Base-by-base conservation (phyloP, 2,888 invertebrate genomes). In the Eledona agricola region DNA sequence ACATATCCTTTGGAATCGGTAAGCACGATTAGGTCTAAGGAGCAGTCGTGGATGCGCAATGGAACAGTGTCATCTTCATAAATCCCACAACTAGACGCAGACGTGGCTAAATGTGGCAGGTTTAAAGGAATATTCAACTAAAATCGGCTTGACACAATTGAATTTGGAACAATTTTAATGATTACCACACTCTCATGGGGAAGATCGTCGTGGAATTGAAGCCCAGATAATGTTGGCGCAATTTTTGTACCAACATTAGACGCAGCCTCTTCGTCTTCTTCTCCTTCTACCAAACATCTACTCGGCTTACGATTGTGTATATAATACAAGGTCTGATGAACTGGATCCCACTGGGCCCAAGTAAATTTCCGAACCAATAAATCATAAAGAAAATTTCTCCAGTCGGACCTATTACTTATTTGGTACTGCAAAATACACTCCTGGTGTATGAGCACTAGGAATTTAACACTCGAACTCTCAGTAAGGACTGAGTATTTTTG, bases 321-420 rank as follows among this genome's bases (percentile, higher is more conserved):
- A 73, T 91, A 91, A 74, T 90, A 92, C 0, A 93, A 76, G 5
- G 89, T 88, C 80, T 93, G 84, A 75, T 88, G 84, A 5, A 80
- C 77, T 52, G 88, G 83, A 70, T 92, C 90, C 92, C 92, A 93
- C 65, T 93, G 93, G 0, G 90, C 90, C 92, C 92, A 93, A 20
- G 87, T 85, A 67, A 91, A 92, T 26, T 83, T 83, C 67, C 84
- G 84, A 1, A 89, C 88, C 15, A 83, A 66, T 1, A 72, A 69
- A 59, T 83, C 82, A 2, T 57, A 61, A 20, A 12, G 34, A 7
- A 69, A 55, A 43, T 50, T 59, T 4, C 12, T 45, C 6, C 59
- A 38, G n/a, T 60, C 46, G 4, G 22, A 11, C 3, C 22, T 20
- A 13, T 55, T 47, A 13, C 43, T 71, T 15, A 76, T 62, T 57